Evolutionary conservation across 1,140 invertebrate species (phyloP).

Genomic region (Hydropsyche tenuis): DNA sequence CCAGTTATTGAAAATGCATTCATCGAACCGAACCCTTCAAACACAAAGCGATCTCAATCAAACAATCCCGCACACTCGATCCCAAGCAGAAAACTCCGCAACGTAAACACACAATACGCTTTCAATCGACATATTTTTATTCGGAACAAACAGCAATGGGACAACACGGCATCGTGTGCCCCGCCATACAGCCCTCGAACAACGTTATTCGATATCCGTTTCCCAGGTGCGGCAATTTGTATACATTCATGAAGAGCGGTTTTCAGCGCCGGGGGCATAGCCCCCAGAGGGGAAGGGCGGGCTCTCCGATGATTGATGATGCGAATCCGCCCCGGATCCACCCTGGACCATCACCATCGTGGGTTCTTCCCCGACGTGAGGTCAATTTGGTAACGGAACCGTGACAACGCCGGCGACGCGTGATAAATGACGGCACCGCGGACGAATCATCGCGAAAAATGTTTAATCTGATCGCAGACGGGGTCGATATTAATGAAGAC

Average conservation of each 20-base stretch:
- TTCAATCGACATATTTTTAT: too few species aligned
- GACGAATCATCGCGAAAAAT: slow-evolving; percentile 28
- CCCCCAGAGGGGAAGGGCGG: not conserved
- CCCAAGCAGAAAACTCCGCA: too few species aligned
- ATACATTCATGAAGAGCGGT: slow-evolving; percentile 33
- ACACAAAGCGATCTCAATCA: not conserved
- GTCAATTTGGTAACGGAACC: slow-evolving; percentile 41
- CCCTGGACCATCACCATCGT: not conserved
- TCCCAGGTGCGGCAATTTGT: slow-evolving; percentile 36
- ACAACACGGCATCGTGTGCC: too few species aligned
- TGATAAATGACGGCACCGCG: slow-evolving; percentile 31
- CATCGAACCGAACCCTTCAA: not conserved
- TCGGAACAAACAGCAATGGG: too few species aligned
- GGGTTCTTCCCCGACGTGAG: slow-evolving; percentile 24
- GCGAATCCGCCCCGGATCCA: not conserved
- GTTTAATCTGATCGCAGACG: slow-evolving; percentile 35
- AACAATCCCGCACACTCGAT: too few species aligned
- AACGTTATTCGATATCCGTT: slow-evolving; percentile 6
- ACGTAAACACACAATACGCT: too few species aligned
- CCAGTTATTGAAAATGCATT: too few species aligned
- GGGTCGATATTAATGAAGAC: slow-evolving; percentile 18
- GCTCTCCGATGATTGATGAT: slow-evolving; percentile 31
- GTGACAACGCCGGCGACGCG: slow-evolving; percentile 34
- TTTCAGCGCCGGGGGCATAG: slow-evolving; percentile 28
- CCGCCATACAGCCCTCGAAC: too few species aligned